Percentiles rank a stretch among this genome's conserved stretches.
Evolutionary conservation across 2,113 vertebrate species (phyloP).

Genomic region (Axis porcinus): DNA sequence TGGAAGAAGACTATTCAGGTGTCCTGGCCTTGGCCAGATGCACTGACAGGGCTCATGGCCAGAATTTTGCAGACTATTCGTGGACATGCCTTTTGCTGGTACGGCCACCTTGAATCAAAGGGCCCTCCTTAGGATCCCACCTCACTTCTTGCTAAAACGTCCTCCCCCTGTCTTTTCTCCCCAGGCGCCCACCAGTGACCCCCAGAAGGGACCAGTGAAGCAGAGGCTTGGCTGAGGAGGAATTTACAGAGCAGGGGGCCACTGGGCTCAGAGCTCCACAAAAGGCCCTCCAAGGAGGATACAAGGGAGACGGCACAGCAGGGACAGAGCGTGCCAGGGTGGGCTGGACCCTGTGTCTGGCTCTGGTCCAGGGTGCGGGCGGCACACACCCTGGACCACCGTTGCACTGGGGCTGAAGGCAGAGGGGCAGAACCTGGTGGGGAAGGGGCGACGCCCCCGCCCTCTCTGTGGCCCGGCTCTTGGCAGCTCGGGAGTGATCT

Average conservation of each 20-base stretch:
- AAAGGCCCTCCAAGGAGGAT: background rate
- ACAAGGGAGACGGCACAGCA: fast-evolving
- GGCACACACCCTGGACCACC: fast-evolving
- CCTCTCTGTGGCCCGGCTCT: fast-evolving
- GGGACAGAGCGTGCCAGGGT: background rate
- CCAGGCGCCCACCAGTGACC: fast-evolving
- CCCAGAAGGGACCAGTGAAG: background rate
- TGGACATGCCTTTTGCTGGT: background rate
- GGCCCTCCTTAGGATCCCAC: background rate
- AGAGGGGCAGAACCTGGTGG: fast-evolving
- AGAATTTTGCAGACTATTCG: background rate
- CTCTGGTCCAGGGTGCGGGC: background rate
- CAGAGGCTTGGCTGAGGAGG: fast-evolving
- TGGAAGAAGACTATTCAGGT: background rate
- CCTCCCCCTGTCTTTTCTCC: background rate
- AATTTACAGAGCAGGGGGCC: fast-evolving
- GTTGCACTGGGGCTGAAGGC: fast-evolving
- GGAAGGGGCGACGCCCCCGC: fast-evolving
- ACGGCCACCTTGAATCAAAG: background rate
- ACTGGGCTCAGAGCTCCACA: fast-evolving
- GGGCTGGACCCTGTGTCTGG: fast-evolving
- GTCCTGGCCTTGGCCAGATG: background rate
- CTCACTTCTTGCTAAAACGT: too few relatives aligned
- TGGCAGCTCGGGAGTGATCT: fast-evolving
- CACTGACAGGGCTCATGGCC: fast-evolving